These are phyloP conservation scores for Cancer borealis DNA, from an alignment of 2,888 invertebrate species.

Conservation along the genomic window DNA sequence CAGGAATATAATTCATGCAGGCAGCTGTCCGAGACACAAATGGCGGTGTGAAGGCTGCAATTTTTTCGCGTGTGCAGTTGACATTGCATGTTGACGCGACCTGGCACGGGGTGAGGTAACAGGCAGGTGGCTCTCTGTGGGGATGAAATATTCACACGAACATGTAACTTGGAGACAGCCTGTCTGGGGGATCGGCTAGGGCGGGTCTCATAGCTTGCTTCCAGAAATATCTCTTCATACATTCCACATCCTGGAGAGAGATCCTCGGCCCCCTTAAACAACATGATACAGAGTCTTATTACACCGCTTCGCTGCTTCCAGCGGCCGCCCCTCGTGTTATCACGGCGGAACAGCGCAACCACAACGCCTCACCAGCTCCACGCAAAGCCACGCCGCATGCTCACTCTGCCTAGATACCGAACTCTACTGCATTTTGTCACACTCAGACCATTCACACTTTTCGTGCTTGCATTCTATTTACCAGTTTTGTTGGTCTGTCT, in stretches of 20 bases:
- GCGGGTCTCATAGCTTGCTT: neutral
- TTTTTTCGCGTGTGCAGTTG: slow-evolving; percentile 15
- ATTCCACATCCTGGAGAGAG: neutral
- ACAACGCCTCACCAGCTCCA: slow-evolving; percentile 14
- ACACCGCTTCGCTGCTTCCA: neutral
- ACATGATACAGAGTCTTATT: slow-evolving; percentile 7
- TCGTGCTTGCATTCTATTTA: neutral
- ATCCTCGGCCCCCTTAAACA: neutral
- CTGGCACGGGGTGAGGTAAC: neutral
- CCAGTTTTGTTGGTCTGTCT: slow-evolving; percentile 6
- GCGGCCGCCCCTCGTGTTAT: neutral
- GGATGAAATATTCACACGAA: slow-evolving; percentile 25
- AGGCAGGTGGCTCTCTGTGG: neutral
- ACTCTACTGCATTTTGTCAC: neutral
- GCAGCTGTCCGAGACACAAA: neutral
- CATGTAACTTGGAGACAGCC: slow-evolving; percentile 10
- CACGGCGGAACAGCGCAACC: neutral
- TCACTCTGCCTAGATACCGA: slow-evolving; percentile 22
- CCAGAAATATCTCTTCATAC: slow-evolving; percentile 2
- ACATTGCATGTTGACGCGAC: slow-evolving; percentile 11
- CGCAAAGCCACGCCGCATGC: slow-evolving; percentile 29
- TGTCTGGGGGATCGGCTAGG: neutral
- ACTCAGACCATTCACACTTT: neutral
- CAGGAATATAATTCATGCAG: neutral
- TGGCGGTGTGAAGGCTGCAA: neutral